Base-by-base conservation (phyloP, 2,888 invertebrate genomes). In the Agrochola macilenta region DNA sequence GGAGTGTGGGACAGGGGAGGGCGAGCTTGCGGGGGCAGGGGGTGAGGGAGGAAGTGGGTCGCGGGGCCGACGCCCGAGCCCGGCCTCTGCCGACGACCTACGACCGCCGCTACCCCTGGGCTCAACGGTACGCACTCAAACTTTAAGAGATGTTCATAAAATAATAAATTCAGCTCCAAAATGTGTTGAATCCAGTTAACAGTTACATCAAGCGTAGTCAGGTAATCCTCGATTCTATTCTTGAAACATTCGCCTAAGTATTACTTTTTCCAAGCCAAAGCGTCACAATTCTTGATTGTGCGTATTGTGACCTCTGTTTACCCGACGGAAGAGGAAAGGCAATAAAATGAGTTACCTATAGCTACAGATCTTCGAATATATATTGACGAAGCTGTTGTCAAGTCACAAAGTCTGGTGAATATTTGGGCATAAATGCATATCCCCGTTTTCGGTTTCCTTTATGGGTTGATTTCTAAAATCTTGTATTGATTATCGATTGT, bases 41-140 rank as follows among this genome's bases (percentile, higher is more conserved):
- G 87, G 87, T 83, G 88, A 88, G 92, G 92, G 92, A 92, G 93
- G 94, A 95, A 94, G 91, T 95, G 94, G 95, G 94, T 95, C 96
- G 95, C 92, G 94, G 88, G 95, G 94, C 94, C 96, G 95, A 92
- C 95, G 95, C 91, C 95, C 96, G 93, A 89, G 92, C 93, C 89
- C 93, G 94, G 93, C 93, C 95, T 92, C 92, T 89, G 91, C 89
- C 91, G 92, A 86, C 92, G 91, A 93, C 93, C 93, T 93, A 88
- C 93, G 90, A 91, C 91, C 90, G 90, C 87, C 91, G 87, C 91
- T 91, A 92, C 93, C 94, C 94, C 92, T 90, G 86, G 88, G 86
- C 89, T 89, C 83, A 85, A 82, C 88, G 92, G 90, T 92, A 89
- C 88, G 87, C 89, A 89, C 87, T 88, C 78, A 89, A 81, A 88